phyloP scores from a whole-genome alignment of 2,113 vertebrate species.

The Elephas maximus region DNA sequence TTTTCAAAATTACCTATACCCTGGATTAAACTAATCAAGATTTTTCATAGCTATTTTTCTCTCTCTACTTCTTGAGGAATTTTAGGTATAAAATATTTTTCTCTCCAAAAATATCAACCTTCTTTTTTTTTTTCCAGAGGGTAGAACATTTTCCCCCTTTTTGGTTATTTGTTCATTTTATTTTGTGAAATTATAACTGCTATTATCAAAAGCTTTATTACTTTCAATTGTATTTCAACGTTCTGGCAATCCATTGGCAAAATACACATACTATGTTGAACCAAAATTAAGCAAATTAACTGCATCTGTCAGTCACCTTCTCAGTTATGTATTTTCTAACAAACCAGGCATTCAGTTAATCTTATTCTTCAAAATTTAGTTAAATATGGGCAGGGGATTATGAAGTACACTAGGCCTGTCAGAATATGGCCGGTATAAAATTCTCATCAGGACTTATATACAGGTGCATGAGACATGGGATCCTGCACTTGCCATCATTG shows the following conservation, averaged over 20 bases:
- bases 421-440: not conserved
- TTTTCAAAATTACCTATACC: slow-evolving; percentile 18
- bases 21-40: not conserved
- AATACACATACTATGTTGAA: not conserved
- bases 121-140: not conserved
- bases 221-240: slow-evolving; percentile 29
- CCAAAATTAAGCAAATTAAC: slow-evolving; percentile 22
- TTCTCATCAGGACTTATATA: not conserved
- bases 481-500: not conserved
- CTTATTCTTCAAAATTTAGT: not conserved
- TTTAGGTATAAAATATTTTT: not conserved
- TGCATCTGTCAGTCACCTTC: not conserved
- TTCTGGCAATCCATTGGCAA: not conserved
- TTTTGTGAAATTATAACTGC: not conserved
- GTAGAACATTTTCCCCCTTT: not conserved
- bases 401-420: not conserved
- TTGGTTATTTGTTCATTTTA: not conserved
- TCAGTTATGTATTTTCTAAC: not conserved
- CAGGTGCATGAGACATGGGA: not conserved
- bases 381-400: not conserved
- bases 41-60: slow-evolving; percentile 8
- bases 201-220: not conserved
- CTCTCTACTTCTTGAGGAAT: not conserved
- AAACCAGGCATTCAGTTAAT: not conserved
- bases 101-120: not conserved